Percentiles rank a stretch among this genome's conserved stretches.
Evolutionary conservation across 1,140 invertebrate species (phyloP).

Genomic region (Oryzaephilus surinamensis): DNA sequence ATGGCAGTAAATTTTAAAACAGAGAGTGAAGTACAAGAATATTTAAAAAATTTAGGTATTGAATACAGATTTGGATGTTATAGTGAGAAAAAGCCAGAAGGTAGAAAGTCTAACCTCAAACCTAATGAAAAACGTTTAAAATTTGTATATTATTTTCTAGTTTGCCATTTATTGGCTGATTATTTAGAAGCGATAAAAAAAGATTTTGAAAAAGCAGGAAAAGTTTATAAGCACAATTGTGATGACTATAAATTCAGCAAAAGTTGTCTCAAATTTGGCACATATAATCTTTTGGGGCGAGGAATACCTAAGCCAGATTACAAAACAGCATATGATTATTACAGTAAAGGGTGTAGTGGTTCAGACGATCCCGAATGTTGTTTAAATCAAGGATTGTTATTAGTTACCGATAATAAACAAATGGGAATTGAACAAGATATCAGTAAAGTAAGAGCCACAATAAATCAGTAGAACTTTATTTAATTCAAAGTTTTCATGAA

Average conservation of each 20-base stretch:
- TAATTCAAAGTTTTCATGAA: constrained; percentile 19
- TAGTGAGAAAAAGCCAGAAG: constrained; percentile 68
- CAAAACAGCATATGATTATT: constrained; percentile 48
- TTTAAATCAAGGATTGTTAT: constrained; percentile 61
- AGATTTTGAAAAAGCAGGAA: constrained; percentile 64
- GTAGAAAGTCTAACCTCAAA: constrained; percentile 38
- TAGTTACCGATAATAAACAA: constrained; percentile 42
- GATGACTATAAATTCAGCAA: constrained; percentile 66
- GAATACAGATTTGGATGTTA: constrained; percentile 89
- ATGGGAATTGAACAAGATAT: constrained; percentile 42
- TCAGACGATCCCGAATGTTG: constrained; percentile 57
- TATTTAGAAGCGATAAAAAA: constrained; percentile 73
- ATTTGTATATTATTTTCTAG: constrained; percentile 41
- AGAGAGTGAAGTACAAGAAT: constrained; percentile 77
- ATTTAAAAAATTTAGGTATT: constrained; percentile 76
- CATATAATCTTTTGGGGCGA: constrained; percentile 55
- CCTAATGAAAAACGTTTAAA: too few species aligned
- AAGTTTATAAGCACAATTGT: constrained; percentile 75
- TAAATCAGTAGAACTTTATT: not conserved
- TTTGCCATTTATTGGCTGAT: constrained; percentile 84
- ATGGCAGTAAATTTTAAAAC: constrained; percentile 68
- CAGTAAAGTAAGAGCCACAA: constrained; percentile 39
- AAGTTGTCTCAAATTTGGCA: constrained; percentile 79
- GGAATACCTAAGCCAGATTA: constrained; percentile 44
- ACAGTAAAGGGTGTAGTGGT: constrained; percentile 65